Base-by-base conservation (phyloP, 2,888 invertebrate genomes). In the Temnothorax rugatulus region DNA sequence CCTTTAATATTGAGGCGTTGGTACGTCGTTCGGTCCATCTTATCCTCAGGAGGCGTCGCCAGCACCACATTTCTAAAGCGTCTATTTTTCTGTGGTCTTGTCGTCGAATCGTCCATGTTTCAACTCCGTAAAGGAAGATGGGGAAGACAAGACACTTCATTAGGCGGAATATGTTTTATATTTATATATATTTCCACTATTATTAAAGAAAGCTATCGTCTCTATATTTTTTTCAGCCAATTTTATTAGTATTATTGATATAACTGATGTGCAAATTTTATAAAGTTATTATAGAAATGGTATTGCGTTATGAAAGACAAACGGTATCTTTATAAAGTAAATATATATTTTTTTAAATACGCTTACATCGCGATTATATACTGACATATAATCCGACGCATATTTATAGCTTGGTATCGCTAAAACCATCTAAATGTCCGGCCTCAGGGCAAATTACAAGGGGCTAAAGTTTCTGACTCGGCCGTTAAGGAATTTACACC, bases 391-490 rank as follows among this genome's bases (percentile, higher is more conserved):
- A 77, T 77, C 21, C 34, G 71, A 79, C 44, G 68, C 38, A 57
- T 59, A 71, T 73, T 81, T 81, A 81, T 73, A 25, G 25, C 9
- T 50, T 21, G 71, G 71, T 71, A 81, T 81, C 61, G 79, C 59
- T 64, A 79, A 83, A 84, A 88, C 90, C 91, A 92, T 92, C 92
- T 92, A 91, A 93, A 91, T 92, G 92, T 91, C 88, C 89, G 85
- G 90, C 91, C 92, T 85, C 84, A 82, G 87, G 92, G 91, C 89
- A 75, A 82, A 21, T 64, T 66, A 34, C 57, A 74, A 66, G 66
- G 88, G 89, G 84, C 81, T 86, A 84, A 87, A 88, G 86, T 87
- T 87, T 83, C 83, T 64, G 83, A 75, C 75, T 83, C 83, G 81
- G 71, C 83, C 64, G 85, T 84, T 82, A 79, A 86, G 89, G 92